A percentile compares a stretch with the other conserved stretches of the same genome.
phyloP scores from a whole-genome alignment of 1,140 invertebrate species.

The Drosophila triauraria region DNA sequence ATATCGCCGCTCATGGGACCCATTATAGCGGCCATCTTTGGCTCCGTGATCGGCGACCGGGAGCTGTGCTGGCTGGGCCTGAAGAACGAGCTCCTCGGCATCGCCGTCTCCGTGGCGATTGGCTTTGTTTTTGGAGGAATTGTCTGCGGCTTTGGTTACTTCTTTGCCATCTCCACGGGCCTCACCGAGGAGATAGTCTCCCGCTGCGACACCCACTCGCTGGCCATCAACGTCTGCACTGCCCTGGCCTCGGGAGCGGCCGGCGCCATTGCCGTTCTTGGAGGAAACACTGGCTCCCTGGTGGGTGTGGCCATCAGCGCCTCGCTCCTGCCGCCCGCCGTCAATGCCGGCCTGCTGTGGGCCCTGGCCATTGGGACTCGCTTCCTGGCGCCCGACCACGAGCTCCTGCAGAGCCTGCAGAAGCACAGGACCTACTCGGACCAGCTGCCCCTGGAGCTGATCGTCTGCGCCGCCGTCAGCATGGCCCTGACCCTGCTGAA shows the following conservation, averaged over 20 bases:
- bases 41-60: slow-evolving; percentile 88
- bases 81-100: slow-evolving; percentile 88
- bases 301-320: slow-evolving; percentile 93
- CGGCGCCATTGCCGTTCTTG: slow-evolving; percentile 90
- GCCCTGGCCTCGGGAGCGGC: slow-evolving; percentile 90
- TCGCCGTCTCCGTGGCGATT: slow-evolving; percentile 87
- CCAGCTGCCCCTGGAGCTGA: slow-evolving; percentile 86
- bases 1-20: slow-evolving; percentile 92
- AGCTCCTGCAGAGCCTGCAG: slow-evolving; percentile 61
- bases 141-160: slow-evolving; percentile 86
- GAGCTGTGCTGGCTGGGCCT: slow-evolving; percentile 87
- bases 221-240: slow-evolving; percentile 89
- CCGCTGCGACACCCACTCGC: slow-evolving; percentile 87
- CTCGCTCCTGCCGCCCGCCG: slow-evolving; percentile 91
- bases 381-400: slow-evolving; percentile 70
- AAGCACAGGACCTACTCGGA: slow-evolving; percentile 85
- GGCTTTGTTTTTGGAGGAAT: slow-evolving; percentile 89
- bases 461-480: slow-evolving; percentile 88
- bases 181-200: slow-evolving; percentile 90
- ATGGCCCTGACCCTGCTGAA: slow-evolving; percentile 90
- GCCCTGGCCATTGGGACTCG: slow-evolving; percentile 87
- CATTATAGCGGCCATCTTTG: slow-evolving; percentile 90
- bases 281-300: slow-evolving; percentile 89
- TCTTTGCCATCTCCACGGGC: slow-evolving; percentile 87
- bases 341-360: slow-evolving; percentile 90